Base-by-base conservation (phyloP, 2,888 invertebrate genomes). In the Bimastos eiseni region DNA sequence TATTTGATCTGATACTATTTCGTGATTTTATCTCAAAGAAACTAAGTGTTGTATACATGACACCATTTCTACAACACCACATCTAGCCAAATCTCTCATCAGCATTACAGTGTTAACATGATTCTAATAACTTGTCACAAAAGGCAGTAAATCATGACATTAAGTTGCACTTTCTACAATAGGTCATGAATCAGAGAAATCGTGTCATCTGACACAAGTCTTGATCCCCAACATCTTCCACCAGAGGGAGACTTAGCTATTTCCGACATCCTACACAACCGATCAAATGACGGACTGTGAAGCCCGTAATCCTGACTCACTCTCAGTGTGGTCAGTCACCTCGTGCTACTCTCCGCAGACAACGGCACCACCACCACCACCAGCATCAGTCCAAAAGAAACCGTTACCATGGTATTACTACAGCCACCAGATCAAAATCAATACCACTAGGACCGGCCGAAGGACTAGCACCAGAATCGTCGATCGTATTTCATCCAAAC, bases 391-490 rank as follows among this genome's bases (percentile, higher is more conserved):
- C 70, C 70, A 70, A 70, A 70, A 13, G 70, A 70, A 70, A 70
- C 70, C 30, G 70, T 70, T 70, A 70, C 70, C 70, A 70, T 70
- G 70, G 70, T 70, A 70, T 11, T 70, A 70, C 70, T 30, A 70
- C n/a, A 70, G 70, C 70, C 70, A 70, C 70, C 70, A 70, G 70
- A 70, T 70, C 70, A 70, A 70, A 70, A 70, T 70, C 70, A 70
- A 70, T 70, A 70, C 70, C 13, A 70, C 70, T n/a, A 70, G n/a
- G 70, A 70, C 70, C n/a, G 70, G 70, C 70, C 11, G 8, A 70
- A 70, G 70, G 70, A 70, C 49, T 24, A 24, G 49, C 49, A 11
- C 30, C n/a, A n/a, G 30, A 55, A 30, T 8, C n/a, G n/a, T 11
- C 0, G 30, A 70, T 70, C 70, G 13, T 70, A 70, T 70, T 70